Conservation (phyloP, 2,113 vertebrate species). For the Toxotes chatareus region DNA sequence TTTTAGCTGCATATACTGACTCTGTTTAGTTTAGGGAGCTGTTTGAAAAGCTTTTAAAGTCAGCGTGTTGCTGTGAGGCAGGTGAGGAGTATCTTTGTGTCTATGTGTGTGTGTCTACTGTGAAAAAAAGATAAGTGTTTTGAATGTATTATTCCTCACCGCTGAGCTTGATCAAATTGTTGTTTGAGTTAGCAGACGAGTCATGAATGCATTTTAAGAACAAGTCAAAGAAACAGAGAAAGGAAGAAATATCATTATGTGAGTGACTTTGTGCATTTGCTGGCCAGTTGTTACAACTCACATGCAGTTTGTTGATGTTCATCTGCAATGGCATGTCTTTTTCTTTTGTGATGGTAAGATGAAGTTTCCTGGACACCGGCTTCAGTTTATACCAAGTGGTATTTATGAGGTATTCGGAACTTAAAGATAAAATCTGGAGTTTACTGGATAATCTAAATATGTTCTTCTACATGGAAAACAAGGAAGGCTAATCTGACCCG, state of each 20-base stretch:
- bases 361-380: constrained; percentile 46
- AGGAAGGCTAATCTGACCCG: not conserved
- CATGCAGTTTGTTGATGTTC: constrained; percentile 43
- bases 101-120: constrained; percentile 6
- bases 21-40: constrained; percentile 75
- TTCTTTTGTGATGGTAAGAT: constrained; percentile 28
- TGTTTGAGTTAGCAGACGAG: constrained; percentile 21
- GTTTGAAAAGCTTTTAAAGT: constrained; percentile 61
- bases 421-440: constrained; percentile 57
- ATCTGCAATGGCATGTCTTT: constrained; percentile 25
- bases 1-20: constrained; percentile 73
- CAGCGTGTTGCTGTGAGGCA: constrained; percentile 25
- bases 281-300: constrained; percentile 16
- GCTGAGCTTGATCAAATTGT: constrained; percentile 31
- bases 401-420: constrained; percentile 39
- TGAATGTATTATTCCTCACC: constrained; percentile 32
- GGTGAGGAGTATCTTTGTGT: constrained; percentile 31
- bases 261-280: constrained; percentile 8
- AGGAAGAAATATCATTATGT: not conserved
- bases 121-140: constrained; percentile 14
- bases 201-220: constrained; percentile 32
- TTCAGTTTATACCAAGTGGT: constrained; percentile 51
- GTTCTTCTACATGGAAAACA: constrained; percentile 33
- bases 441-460: constrained; percentile 49
- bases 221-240: not conserved